These are phyloP conservation scores for Platysteira castanea DNA, from an alignment of 2,113 vertebrate species.

Conservation along the genomic window DNA sequence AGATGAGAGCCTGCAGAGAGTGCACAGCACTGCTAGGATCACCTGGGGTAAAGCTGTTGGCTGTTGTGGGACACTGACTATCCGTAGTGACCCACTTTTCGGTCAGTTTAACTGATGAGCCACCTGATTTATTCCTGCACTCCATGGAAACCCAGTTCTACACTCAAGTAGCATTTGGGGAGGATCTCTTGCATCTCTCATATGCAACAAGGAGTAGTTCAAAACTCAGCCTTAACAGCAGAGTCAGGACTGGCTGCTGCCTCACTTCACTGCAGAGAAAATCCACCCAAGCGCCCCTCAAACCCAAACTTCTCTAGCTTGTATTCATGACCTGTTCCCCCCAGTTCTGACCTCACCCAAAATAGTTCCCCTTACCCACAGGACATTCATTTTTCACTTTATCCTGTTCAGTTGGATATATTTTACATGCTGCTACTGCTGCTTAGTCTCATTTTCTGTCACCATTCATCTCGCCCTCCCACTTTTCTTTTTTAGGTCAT, in stretches of 20 bases:
- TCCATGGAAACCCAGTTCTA: neutral
- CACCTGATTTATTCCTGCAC: neutral
- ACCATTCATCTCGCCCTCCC: neutral
- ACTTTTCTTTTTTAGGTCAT: neutral
- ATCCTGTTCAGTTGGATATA: neutral
- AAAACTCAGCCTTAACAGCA: neutral
- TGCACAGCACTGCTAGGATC: neutral
- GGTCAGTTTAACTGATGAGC: neutral
- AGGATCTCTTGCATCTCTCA: neutral
- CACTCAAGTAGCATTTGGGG: neutral
- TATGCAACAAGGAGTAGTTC: neutral
- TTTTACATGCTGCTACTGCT: neutral
- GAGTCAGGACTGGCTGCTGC: neutral
- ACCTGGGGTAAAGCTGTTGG: neutral
- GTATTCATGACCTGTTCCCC: neutral
- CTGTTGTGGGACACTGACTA: rapidly evolving
- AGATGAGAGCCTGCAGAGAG: neutral
- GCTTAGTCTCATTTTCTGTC: neutral
- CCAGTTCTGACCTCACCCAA: neutral
- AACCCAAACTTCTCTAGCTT: neutral
- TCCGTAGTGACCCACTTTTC: neutral
- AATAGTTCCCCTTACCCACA: neutral
- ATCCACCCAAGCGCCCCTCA: neutral
- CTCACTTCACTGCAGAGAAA: neutral
- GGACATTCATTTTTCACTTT: neutral